Evolutionary conservation across 2,113 vertebrate species (phyloP), one percentile per base, ranked within the genome.

Genomic region (Prunella fulvescens): DNA sequence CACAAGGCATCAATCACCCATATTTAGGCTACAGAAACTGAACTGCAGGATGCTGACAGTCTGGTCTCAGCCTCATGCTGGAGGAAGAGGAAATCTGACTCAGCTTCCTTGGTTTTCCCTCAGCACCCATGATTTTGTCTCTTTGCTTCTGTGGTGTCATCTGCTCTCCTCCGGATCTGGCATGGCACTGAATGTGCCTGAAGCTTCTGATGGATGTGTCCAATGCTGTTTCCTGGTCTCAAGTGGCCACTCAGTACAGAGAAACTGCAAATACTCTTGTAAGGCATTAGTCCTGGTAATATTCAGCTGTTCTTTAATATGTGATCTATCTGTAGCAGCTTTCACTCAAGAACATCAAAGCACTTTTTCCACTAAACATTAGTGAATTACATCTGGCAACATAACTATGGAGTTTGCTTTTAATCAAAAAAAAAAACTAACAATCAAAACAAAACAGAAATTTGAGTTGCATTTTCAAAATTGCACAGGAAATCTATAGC

Each of bases 41-140:
- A 92, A n/a, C 82, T 1, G 5, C 76, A 86, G 95, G 94, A 90
- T 88, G 77, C 69, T 1, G 24, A 24, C 88, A 62, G 54, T 66
- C 54, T 14, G 5, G n/a, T 44, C 60, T 88, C 7, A 5, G 74
- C 25, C 4, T 9, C 37, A 88, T 3, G 3, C 74, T 71, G 44
- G 69, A 91, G 94, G 91, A 96, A 94, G 58, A 57, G 92, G 93
- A 96, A 95, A 88, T 92, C 76, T 88, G 93, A 90, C 72, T 96
- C 58, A 1, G 7, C 67, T 93, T 96, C 82, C 92, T 96, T 14
- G 4, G 44, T 94, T 92, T 95, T 95, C 72, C 80, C 90, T 94
- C 76, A 64, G 64, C 69, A 86, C 60, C 37, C 64, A 28, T 92
- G 76, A 29, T 65, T 42, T 71, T 65, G 73, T 71, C 65, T 39